Percentiles rank a stretch among this genome's conserved stretches.
Evolutionary conservation across 2,888 invertebrate species (phyloP).

Genomic region (Andricus curvator): DNA sequence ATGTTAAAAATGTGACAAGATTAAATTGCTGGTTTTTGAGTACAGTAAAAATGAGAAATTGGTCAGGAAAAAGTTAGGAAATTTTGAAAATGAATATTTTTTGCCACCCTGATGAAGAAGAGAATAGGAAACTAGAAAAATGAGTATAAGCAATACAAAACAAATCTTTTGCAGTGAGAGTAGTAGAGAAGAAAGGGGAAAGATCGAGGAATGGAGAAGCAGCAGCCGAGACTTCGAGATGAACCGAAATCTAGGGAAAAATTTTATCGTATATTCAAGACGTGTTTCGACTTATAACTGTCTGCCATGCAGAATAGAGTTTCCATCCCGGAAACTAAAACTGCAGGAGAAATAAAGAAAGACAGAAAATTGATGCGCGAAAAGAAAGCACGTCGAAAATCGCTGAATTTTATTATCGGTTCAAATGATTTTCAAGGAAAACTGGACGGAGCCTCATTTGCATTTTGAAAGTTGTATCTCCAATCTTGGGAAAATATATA

Average conservation of each 20-base stretch:
- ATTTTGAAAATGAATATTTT: too few relatives aligned
- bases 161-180: not conserved
- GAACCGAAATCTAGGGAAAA: slow-evolving; percentile 67
- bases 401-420: slow-evolving; percentile 26
- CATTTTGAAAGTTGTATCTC: not conserved
- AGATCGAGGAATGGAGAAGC: slow-evolving; percentile 16
- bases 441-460: not conserved
- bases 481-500: not conserved
- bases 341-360: not conserved
- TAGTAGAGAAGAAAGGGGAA: not conserved
- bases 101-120: not conserved
- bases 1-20: too few relatives aligned
- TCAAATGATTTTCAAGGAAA: not conserved
- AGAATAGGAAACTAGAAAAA: not conserved
- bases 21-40: too few relatives aligned
- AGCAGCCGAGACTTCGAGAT: slow-evolving; percentile 29
- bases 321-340: slow-evolving; percentile 15
- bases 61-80: too few relatives aligned
- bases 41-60: too few relatives aligned
- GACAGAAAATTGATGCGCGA: not conserved
- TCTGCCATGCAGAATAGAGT: not conserved
- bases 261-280: slow-evolving; percentile 76
- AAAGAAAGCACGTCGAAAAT: slow-evolving; percentile 1
- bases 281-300: slow-evolving; percentile 72
- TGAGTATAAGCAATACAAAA: not conserved